A percentile compares a stretch with the other conserved stretches of the same genome.
These are phyloP conservation scores for Fukomys damarensis DNA, from an alignment of 2,113 vertebrate species.

Conservation along the genomic window DNA sequence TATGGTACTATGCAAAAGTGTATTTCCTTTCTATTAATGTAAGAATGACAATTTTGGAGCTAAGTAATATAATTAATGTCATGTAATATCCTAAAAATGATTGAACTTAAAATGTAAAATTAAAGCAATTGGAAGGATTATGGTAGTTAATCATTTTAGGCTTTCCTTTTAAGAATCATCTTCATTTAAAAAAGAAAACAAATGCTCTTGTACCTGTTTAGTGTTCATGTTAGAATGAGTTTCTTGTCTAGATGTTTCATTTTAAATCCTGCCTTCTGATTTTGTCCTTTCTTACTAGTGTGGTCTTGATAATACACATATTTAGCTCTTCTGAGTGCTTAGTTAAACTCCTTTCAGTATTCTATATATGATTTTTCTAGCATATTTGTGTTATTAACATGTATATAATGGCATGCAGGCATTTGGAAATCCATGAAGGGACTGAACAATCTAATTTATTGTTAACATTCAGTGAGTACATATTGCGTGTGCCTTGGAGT, in stretches of 20 bases:
- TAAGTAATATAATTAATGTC: slow-evolving; percentile 79
- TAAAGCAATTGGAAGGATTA: slow-evolving; percentile 82
- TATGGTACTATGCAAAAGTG: neutral
- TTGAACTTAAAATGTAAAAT: slow-evolving; percentile 81
- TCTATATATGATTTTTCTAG: slow-evolving; percentile 79
- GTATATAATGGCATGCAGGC: slow-evolving; percentile 73
- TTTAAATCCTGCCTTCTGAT: slow-evolving; percentile 76
- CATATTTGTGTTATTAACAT: slow-evolving; percentile 82
- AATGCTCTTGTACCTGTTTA: slow-evolving; percentile 78
- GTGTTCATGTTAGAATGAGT: slow-evolving; percentile 77
- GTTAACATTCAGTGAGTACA: slow-evolving; percentile 67
- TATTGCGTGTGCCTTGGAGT: slow-evolving; percentile 69
- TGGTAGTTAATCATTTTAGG: slow-evolving; percentile 82
- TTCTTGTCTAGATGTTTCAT: slow-evolving; percentile 68
- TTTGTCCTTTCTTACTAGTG: slow-evolving; percentile 75
- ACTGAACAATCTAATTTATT: slow-evolving; percentile 78
- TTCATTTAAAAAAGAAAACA: slow-evolving; percentile 83
- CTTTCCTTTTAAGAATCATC: slow-evolving; percentile 81
- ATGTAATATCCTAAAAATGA: slow-evolving; percentile 81
- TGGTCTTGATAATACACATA: slow-evolving; percentile 57
- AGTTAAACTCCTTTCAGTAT: slow-evolving; percentile 73
- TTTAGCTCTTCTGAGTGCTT: slow-evolving; percentile 68
- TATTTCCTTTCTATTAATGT: slow-evolving; percentile 63
- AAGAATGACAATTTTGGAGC: slow-evolving; percentile 71
- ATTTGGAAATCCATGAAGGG: slow-evolving; percentile 69